phyloP scores from a whole-genome alignment of 2,113 vertebrate genomes.

The Chroicocephalus ridibundus region DNA sequence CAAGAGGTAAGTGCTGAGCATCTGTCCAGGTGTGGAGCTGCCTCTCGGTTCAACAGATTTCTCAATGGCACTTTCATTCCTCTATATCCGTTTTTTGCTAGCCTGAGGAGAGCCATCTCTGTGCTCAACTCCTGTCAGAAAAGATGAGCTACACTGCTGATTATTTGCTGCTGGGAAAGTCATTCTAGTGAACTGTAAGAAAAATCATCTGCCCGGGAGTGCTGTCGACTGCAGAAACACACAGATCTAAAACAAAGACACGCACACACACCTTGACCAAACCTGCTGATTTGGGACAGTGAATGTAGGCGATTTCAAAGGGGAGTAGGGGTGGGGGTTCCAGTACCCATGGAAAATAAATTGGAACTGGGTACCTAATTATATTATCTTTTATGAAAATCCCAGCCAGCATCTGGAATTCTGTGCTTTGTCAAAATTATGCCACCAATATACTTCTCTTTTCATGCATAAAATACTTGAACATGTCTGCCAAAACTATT shows the following conservation, averaged over 20 bases:
- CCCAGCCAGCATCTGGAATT: not conserved
- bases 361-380: not conserved
- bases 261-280: not conserved
- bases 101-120: constrained; percentile 52
- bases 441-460: not conserved
- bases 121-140: constrained; percentile 58
- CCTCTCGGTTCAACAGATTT: not conserved
- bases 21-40: not conserved
- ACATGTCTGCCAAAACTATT: not conserved
- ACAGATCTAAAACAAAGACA: constrained; percentile 6
- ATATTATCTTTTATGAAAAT: not conserved
- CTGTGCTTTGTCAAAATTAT: not conserved
- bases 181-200: constrained; percentile 60
- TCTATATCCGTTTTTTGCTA: not conserved
- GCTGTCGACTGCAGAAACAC: not conserved
- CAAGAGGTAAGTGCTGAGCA: not conserved
- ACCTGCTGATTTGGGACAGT: not conserved
- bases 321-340: rapidly evolving
- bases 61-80: constrained; percentile 26
- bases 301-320: not conserved
- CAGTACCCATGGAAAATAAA: not conserved
- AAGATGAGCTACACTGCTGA: constrained; percentile 58
- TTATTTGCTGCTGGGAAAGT: constrained; percentile 67
- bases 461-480: not conserved
- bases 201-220: constrained; percentile 55